A percentile compares a stretch with the other conserved stretches of the same genome.
phyloP scores from a whole-genome alignment of 2,797 vertebrate genomes.

The Gambelia wislizenii region DNA sequence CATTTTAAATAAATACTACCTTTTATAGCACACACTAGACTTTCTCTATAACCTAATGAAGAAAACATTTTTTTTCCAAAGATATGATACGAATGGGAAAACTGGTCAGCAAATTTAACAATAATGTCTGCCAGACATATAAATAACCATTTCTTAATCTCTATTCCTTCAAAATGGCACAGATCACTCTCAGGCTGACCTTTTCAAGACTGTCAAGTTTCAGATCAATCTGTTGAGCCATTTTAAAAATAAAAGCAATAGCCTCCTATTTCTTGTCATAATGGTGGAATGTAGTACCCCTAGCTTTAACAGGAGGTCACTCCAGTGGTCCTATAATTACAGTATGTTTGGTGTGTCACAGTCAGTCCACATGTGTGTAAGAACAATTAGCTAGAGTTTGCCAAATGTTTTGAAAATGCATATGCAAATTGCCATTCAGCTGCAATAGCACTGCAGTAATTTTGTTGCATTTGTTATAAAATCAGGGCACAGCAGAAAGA shows the following conservation, averaged over 20 bases:
- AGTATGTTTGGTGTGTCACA: conserved; percentile 22
- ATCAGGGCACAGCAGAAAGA: conserved; percentile 18
- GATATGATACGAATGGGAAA: too few relatives aligned
- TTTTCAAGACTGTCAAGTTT: too few relatives aligned
- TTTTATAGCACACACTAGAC: too few relatives aligned
- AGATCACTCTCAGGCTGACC: too few relatives aligned
- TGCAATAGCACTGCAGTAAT: conserved; percentile 1
- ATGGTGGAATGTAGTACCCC: not conserved
- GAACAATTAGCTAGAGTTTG: conserved; percentile 41
- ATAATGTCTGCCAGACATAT: too few relatives aligned
- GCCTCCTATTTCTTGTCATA: not conserved
- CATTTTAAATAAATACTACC: too few relatives aligned
- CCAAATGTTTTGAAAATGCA: conserved; percentile 38
- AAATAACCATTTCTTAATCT: too few relatives aligned
- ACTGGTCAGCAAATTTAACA: too few relatives aligned
- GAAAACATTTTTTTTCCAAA: too few relatives aligned
- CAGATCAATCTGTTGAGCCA: too few relatives aligned
- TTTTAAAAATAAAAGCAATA: not conserved
- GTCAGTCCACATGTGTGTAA: conserved; percentile 7
- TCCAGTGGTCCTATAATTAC: not conserved
- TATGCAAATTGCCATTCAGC: conserved; percentile 33
- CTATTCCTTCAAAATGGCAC: too few relatives aligned
- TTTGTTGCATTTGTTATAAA: conserved; percentile 43
- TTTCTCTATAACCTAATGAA: too few relatives aligned
- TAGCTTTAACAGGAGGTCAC: not conserved